phyloP scores from a whole-genome alignment of 1,140 invertebrate genomes.

The Drosophila miranda region DNA sequence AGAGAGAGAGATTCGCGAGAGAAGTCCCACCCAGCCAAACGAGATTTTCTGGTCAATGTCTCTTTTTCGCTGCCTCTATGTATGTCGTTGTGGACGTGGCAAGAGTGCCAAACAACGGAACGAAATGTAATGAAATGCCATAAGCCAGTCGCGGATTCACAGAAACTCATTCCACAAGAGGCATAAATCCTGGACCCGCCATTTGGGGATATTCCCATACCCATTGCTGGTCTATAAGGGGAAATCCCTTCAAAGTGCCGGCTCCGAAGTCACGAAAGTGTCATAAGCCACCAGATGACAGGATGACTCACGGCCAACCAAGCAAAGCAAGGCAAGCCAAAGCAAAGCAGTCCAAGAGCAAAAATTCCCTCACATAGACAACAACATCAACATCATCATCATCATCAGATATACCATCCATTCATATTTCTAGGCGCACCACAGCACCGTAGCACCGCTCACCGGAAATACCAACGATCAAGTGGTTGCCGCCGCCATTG shows the following conservation, averaged over 20 bases:
- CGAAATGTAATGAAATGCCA: slow-evolving; percentile 39
- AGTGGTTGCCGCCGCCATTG: slow-evolving; percentile 31
- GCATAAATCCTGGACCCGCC: slow-evolving; percentile 65
- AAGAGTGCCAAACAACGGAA: slow-evolving; percentile 32
- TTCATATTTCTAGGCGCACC: slow-evolving; percentile 27
- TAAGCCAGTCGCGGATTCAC: slow-evolving; percentile 45
- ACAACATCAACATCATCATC: neutral
- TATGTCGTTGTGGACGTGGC: slow-evolving; percentile 36
- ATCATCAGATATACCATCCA: neutral
- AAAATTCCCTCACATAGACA: slow-evolving; percentile 4
- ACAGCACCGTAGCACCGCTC: neutral
- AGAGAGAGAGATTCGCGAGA: slow-evolving; percentile 10
- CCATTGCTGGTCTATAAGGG: slow-evolving; percentile 9
- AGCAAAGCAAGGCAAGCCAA: neutral
- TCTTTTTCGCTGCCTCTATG: no score
- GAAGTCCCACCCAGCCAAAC: slow-evolving; percentile 28
- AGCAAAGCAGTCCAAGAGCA: slow-evolving; percentile 10
- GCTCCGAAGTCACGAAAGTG: slow-evolving; percentile 38
- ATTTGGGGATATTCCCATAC: slow-evolving; percentile 32
- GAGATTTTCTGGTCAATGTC: slow-evolving; percentile 48
- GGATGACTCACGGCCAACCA: slow-evolving; percentile 36
- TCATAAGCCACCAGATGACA: slow-evolving; percentile 17
- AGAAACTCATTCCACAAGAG: slow-evolving; percentile 52
- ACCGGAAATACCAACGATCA: slow-evolving; percentile 45
- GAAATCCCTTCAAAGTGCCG: slow-evolving; percentile 43